These are phyloP conservation scores for Zingel zingel DNA, from an alignment of 2,113 vertebrate genomes.

Conservation along the genomic window DNA sequence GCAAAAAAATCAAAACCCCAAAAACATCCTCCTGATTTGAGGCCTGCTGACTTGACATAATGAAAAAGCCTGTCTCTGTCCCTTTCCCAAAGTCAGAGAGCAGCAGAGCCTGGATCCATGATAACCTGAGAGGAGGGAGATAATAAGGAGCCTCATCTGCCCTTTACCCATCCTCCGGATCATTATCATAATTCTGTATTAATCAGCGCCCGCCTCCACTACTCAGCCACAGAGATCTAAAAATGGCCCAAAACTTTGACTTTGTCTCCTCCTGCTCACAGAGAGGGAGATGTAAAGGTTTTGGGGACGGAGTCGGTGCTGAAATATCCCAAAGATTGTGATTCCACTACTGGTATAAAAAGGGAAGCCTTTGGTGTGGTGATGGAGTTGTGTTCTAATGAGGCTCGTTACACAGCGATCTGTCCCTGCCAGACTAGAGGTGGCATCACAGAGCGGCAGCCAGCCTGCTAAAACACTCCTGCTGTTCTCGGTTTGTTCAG, in stretches of 20 bases:
- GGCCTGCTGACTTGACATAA: conserved; percentile 70
- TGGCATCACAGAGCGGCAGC: conserved; percentile 71
- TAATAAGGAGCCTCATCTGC: conserved; percentile 68
- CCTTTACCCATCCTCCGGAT: conserved; percentile 64
- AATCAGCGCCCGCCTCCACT: conserved; percentile 61
- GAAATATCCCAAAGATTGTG: conserved; percentile 70
- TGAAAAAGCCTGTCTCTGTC: conserved; percentile 50
- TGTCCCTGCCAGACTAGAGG: conserved; percentile 70
- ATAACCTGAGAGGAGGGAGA: conserved; percentile 56
- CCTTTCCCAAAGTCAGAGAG: conserved; percentile 66
- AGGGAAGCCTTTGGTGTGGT: conserved; percentile 70
- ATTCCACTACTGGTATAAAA: conserved; percentile 64
- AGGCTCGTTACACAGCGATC: conserved; percentile 67
- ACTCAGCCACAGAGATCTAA: conserved; percentile 64
- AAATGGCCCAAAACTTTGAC: conserved; percentile 72
- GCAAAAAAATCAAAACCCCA: neutral
- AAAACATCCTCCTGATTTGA: conserved; percentile 38
- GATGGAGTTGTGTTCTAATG: conserved; percentile 74
- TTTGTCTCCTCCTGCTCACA: conserved; percentile 47
- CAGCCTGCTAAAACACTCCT: conserved; percentile 73
- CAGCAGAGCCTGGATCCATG: conserved; percentile 57
- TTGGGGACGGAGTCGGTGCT: conserved; percentile 46
- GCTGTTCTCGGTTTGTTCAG: conserved; percentile 74
- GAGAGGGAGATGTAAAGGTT: conserved; percentile 48
- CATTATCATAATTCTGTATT: conserved; percentile 80